Evolutionary conservation across 1,140 invertebrate species (phyloP), one percentile per base, ranked within the genome.

Genomic region (Diprion similis): DNA sequence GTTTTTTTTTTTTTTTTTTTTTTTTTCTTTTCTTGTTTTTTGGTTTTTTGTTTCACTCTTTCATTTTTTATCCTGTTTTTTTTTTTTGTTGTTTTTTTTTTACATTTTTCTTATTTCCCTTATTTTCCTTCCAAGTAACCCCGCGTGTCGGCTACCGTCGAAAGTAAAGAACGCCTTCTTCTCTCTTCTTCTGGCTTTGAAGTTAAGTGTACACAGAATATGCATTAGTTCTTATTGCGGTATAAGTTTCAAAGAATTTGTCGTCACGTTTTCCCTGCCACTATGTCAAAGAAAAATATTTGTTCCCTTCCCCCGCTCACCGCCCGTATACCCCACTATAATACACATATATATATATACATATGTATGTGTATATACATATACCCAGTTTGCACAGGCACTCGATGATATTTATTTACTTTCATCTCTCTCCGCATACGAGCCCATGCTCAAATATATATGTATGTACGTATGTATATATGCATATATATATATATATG

Each of bases 41-140:
- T 77, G 71, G 68, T 71, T 59, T 69, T 73, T 48, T 19, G 59
- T 59, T 66, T 70, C 37, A 69, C 19, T 68, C 68, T 11, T 37
- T 9, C 64, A 48, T 18, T 65, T n/a, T 69, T 45, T 17, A 24
- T 67, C 46, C 51, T 17, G 47, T 48, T 48, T 46, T 74, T 72
- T 75, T 70, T 71, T 73, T 71, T 70, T 73, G 13, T 47, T 51
- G 24, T 37, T 37, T 8, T 68, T 17, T 68, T 18, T 18, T 68
- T 11, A 68, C 66, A 11, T 67, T 17, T 17, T 67, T 18, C 37
- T 68, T 68, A 45, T 45, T 68, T n/a, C 6, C 8, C 15, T 19
- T 68, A 15, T 45, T 68, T 7, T 11, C 18, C 18, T 64, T 17
- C 13, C 8, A 15, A 15, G 13, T 13, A 68, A 19, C 66, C 66